These are phyloP conservation scores for Erpobdella octoculata DNA, from an alignment of 2,888 invertebrate species.

Conservation along the genomic window DNA sequence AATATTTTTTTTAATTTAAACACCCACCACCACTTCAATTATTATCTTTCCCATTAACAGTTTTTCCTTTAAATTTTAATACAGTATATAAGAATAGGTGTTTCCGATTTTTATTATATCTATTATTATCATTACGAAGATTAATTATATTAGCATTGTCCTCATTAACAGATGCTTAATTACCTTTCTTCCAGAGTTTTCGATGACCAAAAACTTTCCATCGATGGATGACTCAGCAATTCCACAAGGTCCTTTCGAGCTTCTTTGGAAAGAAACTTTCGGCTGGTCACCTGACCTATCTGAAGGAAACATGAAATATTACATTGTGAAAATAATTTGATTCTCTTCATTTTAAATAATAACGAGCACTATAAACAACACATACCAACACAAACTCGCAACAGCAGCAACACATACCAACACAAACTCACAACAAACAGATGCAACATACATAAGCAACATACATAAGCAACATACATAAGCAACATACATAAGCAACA, in stretches of 20 bases:
- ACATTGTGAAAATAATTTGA: too few relatives aligned
- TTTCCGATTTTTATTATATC: background rate
- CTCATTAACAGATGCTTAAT: too few relatives aligned
- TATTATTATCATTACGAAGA: background rate
- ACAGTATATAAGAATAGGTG: background rate
- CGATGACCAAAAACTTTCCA: conserved; percentile 53
- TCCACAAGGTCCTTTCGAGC: conserved; percentile 29
- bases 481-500: too few relatives aligned
- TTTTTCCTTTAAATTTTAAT: background rate
- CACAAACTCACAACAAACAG: too few relatives aligned
- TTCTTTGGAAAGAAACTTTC: conserved; percentile 19
- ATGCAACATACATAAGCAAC: too few relatives aligned
- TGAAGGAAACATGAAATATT: too few relatives aligned
- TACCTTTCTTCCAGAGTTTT: conserved; percentile 53
- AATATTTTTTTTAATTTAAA: background rate
- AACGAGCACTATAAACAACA: too few relatives aligned
- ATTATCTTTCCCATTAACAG: background rate
- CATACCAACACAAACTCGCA: too few relatives aligned
- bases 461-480: too few relatives aligned
- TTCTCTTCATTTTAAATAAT: too few relatives aligned
- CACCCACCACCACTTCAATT: background rate
- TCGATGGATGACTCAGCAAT: conserved; percentile 51
- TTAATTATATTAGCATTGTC: background rate
- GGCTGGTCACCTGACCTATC: background rate
- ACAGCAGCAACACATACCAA: too few relatives aligned